Base-by-base conservation (phyloP, 2,797 vertebrate genomes). In the Muscicapa striata region DNA sequence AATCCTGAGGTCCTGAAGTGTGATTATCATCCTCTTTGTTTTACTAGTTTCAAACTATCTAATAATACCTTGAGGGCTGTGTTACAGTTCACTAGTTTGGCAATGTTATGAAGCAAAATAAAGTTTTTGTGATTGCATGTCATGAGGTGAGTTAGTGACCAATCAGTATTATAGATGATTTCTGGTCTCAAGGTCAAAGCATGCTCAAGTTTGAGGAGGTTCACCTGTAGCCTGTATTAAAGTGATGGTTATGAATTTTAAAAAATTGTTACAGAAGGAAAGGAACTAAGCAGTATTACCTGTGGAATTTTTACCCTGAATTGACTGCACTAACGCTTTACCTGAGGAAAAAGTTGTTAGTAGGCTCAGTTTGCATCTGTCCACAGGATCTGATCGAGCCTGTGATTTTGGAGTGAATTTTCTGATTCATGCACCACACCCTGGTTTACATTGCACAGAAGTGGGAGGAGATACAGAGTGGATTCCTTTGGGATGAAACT, bases 381-480 rank as follows among this genome's bases (percentile, higher is more conserved):
- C 32, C 38, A 32, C 9, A 11, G 10, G 7, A 68, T 89, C 66
- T 67, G n/a, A n/a, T 21, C 0, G 0, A 24, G 20, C 29, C 46
- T 40, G 2, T n/a, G 24, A 22, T 30, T 89, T 62, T 8, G n/a
- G 54, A 74, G 21, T 22, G 76, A 57, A 66, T 85, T 49, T 83
- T 70, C 38, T 66, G 57, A 63, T 66, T 64, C 55, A 43, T 3
- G 2, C 16, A 17, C 15, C 29, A 38, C 0, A 1, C 32, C 18
- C 74, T 1, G 0, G 34, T 38, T 77, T 4, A 0, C 15, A 4
- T 9, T 79, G 48, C 2, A 13, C 26, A 67, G 21, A 14, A 72
- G 16, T 32, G 29, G 13, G 34, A 59, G 61, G 90, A 59, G 46
- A 68, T 36, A 45, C 16, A 90, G 75, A 64, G 34, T 64, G 30